Conservation (phyloP, 2,888 invertebrate species). For the Venusia cambrica region DNA sequence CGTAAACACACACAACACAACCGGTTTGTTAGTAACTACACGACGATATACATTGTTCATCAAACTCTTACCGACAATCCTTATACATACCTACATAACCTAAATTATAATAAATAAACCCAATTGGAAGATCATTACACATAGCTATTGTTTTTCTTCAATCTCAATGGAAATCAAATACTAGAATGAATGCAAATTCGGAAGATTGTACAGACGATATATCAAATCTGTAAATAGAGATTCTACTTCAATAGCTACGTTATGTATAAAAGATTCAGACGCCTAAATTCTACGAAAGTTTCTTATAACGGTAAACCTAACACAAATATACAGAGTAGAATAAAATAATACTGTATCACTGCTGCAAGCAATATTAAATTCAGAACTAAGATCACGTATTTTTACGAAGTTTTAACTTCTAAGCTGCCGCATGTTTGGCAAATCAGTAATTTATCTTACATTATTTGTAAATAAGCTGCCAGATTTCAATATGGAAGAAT, state of each 20-base stretch:
- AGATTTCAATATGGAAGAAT: constrained; percentile 13
- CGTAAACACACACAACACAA: constrained; percentile 79
- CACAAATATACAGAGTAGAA: constrained; percentile 70
- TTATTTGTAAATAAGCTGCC: constrained; percentile 20
- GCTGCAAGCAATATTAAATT: constrained; percentile 61
- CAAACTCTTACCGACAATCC: constrained; percentile 56
- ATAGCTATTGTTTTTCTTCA: constrained; percentile 39
- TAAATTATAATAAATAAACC: constrained; percentile 74
- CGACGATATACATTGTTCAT: constrained; percentile 70
- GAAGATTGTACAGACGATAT: constrained; percentile 6
- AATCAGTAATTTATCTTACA: constrained; percentile 16
- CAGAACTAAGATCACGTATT: constrained; percentile 42
- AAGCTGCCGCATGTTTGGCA: constrained; percentile 20
- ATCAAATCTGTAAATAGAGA: constrained; percentile 12
- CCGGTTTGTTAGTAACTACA: constrained; percentile 77
- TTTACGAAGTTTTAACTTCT: constrained; percentile 28
- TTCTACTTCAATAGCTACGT: constrained; percentile 20
- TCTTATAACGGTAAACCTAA: constrained; percentile 64
- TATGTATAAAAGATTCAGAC: constrained; percentile 28
- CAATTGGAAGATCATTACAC: constrained; percentile 67
- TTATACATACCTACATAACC: constrained; percentile 66
- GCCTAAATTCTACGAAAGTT: constrained; percentile 61
- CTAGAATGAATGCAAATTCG: constrained; percentile 11
- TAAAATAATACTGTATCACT: constrained; percentile 79
- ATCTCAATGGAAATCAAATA: constrained; percentile 20